Evolutionary conservation across 2,113 vertebrate species (phyloP).

Genomic region (Haemorhous mexicanus): DNA sequence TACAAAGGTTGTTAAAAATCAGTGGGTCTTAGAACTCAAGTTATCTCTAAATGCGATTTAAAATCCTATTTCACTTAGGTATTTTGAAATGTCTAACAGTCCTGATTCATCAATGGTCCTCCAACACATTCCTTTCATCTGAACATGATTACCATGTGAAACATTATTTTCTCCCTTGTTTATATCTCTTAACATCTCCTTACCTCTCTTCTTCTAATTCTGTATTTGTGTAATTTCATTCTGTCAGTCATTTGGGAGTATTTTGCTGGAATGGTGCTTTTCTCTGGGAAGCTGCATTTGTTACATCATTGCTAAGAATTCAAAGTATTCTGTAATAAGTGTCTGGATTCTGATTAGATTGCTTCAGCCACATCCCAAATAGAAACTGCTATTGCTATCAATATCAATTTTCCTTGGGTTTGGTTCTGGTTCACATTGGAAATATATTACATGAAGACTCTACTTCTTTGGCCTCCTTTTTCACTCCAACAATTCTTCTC

Average conservation of each 20-base stretch:
- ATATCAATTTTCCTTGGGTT: background rate
- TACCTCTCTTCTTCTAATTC: slow-evolving; percentile 39
- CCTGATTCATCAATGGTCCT: slow-evolving; percentile 33
- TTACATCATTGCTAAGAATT: slow-evolving; percentile 24
- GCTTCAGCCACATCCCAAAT: background rate
- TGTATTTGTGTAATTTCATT: background rate
- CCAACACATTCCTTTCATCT: slow-evolving; percentile 26
- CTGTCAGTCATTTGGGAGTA: slow-evolving; percentile 1
- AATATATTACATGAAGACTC: background rate
- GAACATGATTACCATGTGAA: slow-evolving; percentile 30
- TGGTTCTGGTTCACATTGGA: background rate
- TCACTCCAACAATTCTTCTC: background rate
- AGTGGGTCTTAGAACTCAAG: background rate
- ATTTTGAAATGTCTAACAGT: slow-evolving; percentile 21
- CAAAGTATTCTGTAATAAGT: background rate
- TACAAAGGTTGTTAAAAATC: background rate
- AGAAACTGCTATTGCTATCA: background rate
- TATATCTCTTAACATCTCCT: slow-evolving; percentile 33
- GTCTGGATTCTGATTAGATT: background rate
- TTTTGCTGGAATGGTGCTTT: slow-evolving; percentile 5
- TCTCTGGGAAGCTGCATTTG: slow-evolving; percentile 1
- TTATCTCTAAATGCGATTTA: background rate
- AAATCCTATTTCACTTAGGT: slow-evolving; percentile 4
- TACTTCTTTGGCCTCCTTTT: background rate
- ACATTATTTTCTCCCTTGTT: slow-evolving; percentile 39